These are phyloP conservation scores for Strigamia maritima DNA, from an alignment of 2,888 invertebrate genomes.

Conservation along the genomic window DNA sequence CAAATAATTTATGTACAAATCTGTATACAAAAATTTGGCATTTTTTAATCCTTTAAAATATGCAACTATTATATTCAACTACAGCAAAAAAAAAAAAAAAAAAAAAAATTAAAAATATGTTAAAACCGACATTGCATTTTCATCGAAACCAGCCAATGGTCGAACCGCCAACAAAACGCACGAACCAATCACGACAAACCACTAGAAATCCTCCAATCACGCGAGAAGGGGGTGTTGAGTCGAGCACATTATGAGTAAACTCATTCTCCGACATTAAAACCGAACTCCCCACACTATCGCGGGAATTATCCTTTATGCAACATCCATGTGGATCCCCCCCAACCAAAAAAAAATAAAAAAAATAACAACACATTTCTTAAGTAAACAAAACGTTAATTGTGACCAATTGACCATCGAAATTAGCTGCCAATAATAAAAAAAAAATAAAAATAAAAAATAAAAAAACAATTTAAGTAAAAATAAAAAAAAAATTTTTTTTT, in stretches of 20 bases:
- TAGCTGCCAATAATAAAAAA: neutral
- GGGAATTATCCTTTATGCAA: no score
- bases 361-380: no score
- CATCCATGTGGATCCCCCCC: no score
- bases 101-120: neutral
- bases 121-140: conserved; percentile 2
- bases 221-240: neutral
- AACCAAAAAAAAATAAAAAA: neutral
- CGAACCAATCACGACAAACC: neutral
- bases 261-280: neutral
- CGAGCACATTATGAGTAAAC: no score
- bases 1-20: conserved; percentile 19
- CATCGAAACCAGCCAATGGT: neutral
- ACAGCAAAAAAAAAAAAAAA: neutral
- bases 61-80: neutral
- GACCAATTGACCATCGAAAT: neutral
- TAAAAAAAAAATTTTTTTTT: neutral
- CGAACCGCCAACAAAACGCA: neutral
- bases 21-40: conserved; percentile 3
- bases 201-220: neutral
- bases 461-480: neutral
- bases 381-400: neutral
- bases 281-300: no score
- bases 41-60: conserved; percentile 8
- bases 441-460: neutral